Percentiles rank a stretch among this genome's conserved stretches.
Evolutionary conservation across 2,113 vertebrate species (phyloP).

Genomic region (Callopanchax toddi): DNA sequence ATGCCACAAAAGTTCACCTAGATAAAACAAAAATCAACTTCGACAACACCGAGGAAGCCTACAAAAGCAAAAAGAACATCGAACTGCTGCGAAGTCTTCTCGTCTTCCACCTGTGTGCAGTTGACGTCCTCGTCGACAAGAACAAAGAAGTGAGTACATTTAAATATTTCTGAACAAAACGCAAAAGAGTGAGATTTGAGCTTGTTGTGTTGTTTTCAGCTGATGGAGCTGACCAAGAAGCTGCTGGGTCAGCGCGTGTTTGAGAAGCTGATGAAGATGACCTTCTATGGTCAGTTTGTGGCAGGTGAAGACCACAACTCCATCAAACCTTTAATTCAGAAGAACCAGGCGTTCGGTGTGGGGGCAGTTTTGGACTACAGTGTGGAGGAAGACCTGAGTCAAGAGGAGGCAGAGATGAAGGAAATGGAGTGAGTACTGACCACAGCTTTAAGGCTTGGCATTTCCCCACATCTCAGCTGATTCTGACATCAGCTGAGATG

Average conservation of each 20-base stretch:
- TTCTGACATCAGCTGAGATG: no score
- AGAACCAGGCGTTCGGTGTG: conserved; percentile 87
- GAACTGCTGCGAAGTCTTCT: conserved; percentile 81
- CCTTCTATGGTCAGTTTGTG: conserved; percentile 97
- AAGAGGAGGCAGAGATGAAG: conserved; percentile 82
- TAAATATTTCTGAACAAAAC: neutral
- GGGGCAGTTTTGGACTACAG: conserved; percentile 92
- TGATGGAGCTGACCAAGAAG: conserved; percentile 80
- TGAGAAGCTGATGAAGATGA: conserved; percentile 92
- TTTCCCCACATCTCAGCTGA: no score
- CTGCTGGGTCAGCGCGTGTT: conserved; percentile 86
- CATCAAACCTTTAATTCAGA: conserved; percentile 87
- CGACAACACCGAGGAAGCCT: conserved; percentile 80
- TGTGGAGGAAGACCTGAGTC: conserved; percentile 88
- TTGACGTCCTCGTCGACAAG: conserved; percentile 77
- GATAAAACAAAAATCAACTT: conserved; percentile 70
- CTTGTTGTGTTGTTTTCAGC: conserved; percentile 59
- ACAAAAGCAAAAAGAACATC: conserved; percentile 79
- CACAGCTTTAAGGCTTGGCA: neutral
- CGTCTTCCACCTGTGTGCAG: conserved; percentile 78
- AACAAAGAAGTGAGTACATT: conserved; percentile 78
- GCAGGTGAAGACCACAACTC: conserved; percentile 90
- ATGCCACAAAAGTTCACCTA: neutral
- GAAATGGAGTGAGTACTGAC: conserved; percentile 85
- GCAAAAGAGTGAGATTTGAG: neutral